Evolutionary conservation across 2,888 invertebrate genomes (phyloP).

Genomic region (Papilio demoleus): DNA sequence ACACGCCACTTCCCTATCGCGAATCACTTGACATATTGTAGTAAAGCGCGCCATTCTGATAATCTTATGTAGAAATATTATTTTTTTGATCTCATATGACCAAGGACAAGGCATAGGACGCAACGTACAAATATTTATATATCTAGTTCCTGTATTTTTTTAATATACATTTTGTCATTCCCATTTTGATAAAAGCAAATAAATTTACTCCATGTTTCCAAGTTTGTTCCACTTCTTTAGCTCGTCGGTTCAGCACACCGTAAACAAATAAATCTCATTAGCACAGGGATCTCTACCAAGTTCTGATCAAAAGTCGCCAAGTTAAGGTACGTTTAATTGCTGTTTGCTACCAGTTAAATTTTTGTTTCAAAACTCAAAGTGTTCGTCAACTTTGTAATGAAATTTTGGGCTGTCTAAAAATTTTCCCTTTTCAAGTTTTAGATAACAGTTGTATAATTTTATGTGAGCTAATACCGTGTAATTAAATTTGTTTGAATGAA

Average conservation of each 20-base stretch:
- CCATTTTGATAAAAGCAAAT: neutral
- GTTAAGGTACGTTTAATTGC: slow-evolving; percentile 35
- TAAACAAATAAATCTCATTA: slow-evolving; percentile 40
- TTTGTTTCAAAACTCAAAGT: slow-evolving; percentile 8
- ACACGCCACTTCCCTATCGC: too few species aligned
- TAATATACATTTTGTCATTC: neutral
- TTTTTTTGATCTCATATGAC: too few species aligned
- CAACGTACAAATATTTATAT: neutral
- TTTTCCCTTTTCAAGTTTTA: too few species aligned
- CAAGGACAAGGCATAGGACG: too few species aligned
- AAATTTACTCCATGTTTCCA: neutral
- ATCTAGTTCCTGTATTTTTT: neutral
- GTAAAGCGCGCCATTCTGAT: too few species aligned
- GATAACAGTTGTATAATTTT: too few species aligned
- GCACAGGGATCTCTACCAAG: slow-evolving; percentile 30
- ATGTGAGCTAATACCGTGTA: neutral
- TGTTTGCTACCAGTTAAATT: slow-evolving; percentile 29
- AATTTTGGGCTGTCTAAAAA: too few species aligned
- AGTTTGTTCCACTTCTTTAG: slow-evolving; percentile 32
- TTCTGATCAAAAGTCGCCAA: slow-evolving; percentile 29
- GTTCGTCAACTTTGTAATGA: slow-evolving; percentile 19
- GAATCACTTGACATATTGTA: too few species aligned
- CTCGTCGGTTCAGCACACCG: slow-evolving; percentile 26
- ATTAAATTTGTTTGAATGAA: neutral
- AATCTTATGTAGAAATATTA: too few species aligned